Evolutionary conservation across 2,888 invertebrate genomes (phyloP).

Genomic region (Scaptomyza caliginosa): DNA sequence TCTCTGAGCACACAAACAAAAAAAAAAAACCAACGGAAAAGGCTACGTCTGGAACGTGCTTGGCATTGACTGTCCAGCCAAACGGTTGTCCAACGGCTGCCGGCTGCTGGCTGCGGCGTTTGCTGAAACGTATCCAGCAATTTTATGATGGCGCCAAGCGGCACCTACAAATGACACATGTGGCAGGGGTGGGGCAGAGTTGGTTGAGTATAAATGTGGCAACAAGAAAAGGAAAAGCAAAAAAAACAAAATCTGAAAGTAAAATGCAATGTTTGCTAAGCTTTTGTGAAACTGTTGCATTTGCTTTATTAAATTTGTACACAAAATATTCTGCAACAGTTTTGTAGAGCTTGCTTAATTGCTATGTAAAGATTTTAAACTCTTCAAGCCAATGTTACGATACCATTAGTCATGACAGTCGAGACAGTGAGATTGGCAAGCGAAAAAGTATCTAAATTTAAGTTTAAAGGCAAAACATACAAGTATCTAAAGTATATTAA

Average conservation of each 20-base stretch:
- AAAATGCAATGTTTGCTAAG: not conserved
- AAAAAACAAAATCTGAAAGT: not conserved
- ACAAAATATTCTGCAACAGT: not conserved
- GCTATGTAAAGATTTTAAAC: not conserved
- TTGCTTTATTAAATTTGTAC: not conserved
- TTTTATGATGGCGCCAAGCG: conserved; percentile 34
- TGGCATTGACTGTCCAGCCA: conserved; percentile 7
- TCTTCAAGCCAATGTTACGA: too few relatives aligned
- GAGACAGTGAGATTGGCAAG: too few relatives aligned
- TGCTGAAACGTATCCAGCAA: conserved; percentile 36
- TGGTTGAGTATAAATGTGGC: not conserved
- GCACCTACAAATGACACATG: conserved; percentile 41
- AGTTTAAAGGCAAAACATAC: too few relatives aligned
- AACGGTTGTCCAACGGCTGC: conserved; percentile 2
- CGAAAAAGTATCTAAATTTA: not conserved
- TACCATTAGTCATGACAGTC: too few relatives aligned
- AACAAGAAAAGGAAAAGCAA: not conserved
- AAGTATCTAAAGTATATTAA: not conserved
- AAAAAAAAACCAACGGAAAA: not conserved
- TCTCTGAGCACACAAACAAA: conserved; percentile 22
- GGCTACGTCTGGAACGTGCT: conserved; percentile 33
- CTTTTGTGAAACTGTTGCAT: conserved; percentile 18
- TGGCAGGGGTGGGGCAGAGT: conserved; percentile 6
- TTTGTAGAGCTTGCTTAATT: conserved; percentile 4
- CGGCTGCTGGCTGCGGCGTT: conserved; percentile 6